Evolutionary conservation across 1,140 invertebrate species (phyloP), one percentile per base, ranked within the genome.

Genomic region (Tetraneura akinire): DNA sequence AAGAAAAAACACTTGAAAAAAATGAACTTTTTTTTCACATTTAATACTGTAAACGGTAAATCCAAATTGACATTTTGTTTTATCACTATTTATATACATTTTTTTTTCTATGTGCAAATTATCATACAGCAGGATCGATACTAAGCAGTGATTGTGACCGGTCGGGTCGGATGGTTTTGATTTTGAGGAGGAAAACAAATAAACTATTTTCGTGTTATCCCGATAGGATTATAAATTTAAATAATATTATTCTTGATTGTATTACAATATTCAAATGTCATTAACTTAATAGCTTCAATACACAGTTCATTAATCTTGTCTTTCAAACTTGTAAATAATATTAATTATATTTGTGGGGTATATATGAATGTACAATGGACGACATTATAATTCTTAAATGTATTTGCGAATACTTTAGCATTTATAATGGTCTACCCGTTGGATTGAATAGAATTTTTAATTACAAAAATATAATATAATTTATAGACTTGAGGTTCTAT

Each of bases 371-470:
- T n/a, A n/a, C n/a, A n/a, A n/a, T n/a, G n/a, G n/a, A n/a, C n/a
- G n/a, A n/a, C n/a, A n/a, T n/a, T n/a, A 16, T 16, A 68, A 68
- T 51, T 32, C 14, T 66, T 49, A 29, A 71, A 51, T 51, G n/a
- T 51, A 51, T 51, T n/a, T n/a, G n/a, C n/a, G n/a, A n/a, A n/a
- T n/a, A n/a, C n/a, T n/a, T n/a, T n/a, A n/a, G n/a, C n/a, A n/a
- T n/a, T n/a, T n/a, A n/a, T n/a, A n/a, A n/a, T n/a, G n/a, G n/a
- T n/a, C n/a, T n/a, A n/a, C n/a, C n/a, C n/a, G n/a, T n/a, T n/a
- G n/a, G n/a, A n/a, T n/a, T n/a, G n/a, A n/a, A 26, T 29, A 45
- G 68, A 71, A 71, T 71, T 71, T 71, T 71, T 71, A 71, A 71
- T 71, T 71, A 71, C 18, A 55, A 18, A 51, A n/a, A n/a, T n/a